Base-by-base conservation (phyloP, 2,888 invertebrate genomes). In the Dendrolimus houi region DNA sequence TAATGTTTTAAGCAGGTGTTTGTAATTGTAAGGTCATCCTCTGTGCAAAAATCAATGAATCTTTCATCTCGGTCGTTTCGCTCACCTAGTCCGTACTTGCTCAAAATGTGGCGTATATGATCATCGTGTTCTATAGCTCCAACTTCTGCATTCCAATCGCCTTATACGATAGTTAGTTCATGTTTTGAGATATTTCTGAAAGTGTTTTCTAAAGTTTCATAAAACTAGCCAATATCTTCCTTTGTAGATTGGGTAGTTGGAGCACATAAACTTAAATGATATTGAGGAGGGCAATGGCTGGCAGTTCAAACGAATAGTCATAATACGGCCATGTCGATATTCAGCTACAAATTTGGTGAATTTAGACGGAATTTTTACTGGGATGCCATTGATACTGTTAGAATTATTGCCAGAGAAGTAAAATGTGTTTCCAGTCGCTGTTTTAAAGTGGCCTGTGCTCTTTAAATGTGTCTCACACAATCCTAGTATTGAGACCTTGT, bases 361-460 rank as follows among this genome's bases (percentile, higher is more conserved):
- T 17, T 17, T 17, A 17, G 17, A 17, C 2, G 17, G 2, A 17
- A 17, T 17, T 17, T 2, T 17, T 17, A 17, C 17, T 17, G 17
- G 17, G 17, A 17, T 2, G 2, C 62, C 62, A 54, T 64, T 60
- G 1, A 10, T 56, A 52, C 60, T 62, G 7, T 55, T 14, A 8
- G 29, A 10, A 12, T 59, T 56, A n/a, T 52, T 52, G 9, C 62
- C 63, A 8, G 62, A 61, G 52, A 58, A 64, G 42, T 59, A 60
- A 3, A 64, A 52, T 7, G 54, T 60, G 41, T 59, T 58, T 1
- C 61, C 61, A 1, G 14, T 42, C 2, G 41, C 17, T 1, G 60
- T 62, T 17, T 0, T 56, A 14, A 56, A 61, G 42, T 59, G 59
- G 10, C 61, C 58, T 10, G 29, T 40, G 0, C 59, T 58, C 3